A percentile compares a stretch with the other conserved stretches of the same genome.
These are phyloP conservation scores for Papilio elwesi DNA, from an alignment of 2,888 invertebrate genomes.

Conservation along the genomic window DNA sequence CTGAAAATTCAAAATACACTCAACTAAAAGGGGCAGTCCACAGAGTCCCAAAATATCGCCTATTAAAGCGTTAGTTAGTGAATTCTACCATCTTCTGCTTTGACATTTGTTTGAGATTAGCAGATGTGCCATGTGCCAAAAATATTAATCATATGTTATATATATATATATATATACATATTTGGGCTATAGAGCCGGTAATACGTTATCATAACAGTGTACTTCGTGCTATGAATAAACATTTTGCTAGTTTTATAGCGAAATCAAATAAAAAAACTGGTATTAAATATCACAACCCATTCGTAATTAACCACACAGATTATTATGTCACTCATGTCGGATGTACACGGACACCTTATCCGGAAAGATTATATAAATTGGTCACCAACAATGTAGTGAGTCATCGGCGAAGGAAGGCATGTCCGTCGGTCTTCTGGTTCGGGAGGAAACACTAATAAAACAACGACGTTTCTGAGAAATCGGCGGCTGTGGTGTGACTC, in stretches of 20 bases:
- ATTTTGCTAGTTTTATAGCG: no score
- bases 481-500: conserved; percentile 52
- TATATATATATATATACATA: no score
- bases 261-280: no score
- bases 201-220: not conserved
- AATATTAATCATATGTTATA: no score
- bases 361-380: conserved; percentile 45
- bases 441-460: conserved; percentile 69
- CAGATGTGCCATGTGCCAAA: not conserved
- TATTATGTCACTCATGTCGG: conserved; percentile 52
- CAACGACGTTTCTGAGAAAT: conserved; percentile 68
- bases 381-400: conserved; percentile 51
- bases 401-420: conserved; percentile 44
- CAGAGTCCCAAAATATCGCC: no score
- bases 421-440: conserved; percentile 47
- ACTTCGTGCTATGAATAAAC: not conserved
- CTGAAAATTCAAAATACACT: no score
- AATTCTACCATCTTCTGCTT: not conserved
- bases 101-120: not conserved
- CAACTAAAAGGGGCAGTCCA: no score
- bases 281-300: not conserved
- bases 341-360: conserved; percentile 43
- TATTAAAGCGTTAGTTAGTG: not conserved
- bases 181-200: no score
- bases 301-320: conserved; percentile 18